These are phyloP conservation scores for Megamerina dolium DNA, from an alignment of 2,888 invertebrate genomes.

Conservation along the genomic window DNA sequence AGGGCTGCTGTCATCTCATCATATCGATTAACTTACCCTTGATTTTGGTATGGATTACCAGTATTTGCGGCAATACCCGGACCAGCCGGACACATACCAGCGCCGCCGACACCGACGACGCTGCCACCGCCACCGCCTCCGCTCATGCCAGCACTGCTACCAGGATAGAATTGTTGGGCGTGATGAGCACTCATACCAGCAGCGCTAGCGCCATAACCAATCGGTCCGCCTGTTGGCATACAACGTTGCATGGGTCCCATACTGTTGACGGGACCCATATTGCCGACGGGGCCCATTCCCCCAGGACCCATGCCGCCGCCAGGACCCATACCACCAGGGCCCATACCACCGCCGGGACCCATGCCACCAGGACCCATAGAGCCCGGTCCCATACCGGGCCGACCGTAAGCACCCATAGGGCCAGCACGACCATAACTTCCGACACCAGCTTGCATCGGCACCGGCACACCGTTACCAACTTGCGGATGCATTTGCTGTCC, in stretches of 20 bases:
- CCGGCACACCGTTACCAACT: slow-evolving; percentile 44
- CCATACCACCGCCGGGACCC: slow-evolving; percentile 19
- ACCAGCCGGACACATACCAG: slow-evolving; percentile 50
- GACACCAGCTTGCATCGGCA: slow-evolving; percentile 47
- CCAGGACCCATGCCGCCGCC: slow-evolving; percentile 29
- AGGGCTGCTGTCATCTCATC: neutral
- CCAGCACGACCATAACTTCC: slow-evolving; percentile 47
- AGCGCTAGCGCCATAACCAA: slow-evolving; percentile 20
- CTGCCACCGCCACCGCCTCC: slow-evolving; percentile 29
- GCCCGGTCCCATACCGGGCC: slow-evolving; percentile 46
- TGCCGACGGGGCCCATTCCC: slow-evolving; percentile 15
- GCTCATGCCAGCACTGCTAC: slow-evolving; percentile 16
- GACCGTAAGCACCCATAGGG: slow-evolving; percentile 34
- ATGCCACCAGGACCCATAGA: slow-evolving; percentile 26
- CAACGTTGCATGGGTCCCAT: slow-evolving; percentile 27
- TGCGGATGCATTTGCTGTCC: slow-evolving; percentile 41
- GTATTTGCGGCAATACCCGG: slow-evolving; percentile 42
- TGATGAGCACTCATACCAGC: slow-evolving; percentile 31
- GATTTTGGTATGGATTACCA: slow-evolving; percentile 49
- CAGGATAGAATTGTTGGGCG: slow-evolving; percentile 36
- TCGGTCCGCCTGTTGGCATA: slow-evolving; percentile 21
- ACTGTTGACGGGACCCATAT: slow-evolving; percentile 26
- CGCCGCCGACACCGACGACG: slow-evolving; percentile 54
- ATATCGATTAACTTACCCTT: slow-evolving; percentile 35
- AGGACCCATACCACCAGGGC: slow-evolving; percentile 25